Evolutionary conservation across 2,888 invertebrate species (phyloP).

Genomic region (Dolomedes plantarius): DNA sequence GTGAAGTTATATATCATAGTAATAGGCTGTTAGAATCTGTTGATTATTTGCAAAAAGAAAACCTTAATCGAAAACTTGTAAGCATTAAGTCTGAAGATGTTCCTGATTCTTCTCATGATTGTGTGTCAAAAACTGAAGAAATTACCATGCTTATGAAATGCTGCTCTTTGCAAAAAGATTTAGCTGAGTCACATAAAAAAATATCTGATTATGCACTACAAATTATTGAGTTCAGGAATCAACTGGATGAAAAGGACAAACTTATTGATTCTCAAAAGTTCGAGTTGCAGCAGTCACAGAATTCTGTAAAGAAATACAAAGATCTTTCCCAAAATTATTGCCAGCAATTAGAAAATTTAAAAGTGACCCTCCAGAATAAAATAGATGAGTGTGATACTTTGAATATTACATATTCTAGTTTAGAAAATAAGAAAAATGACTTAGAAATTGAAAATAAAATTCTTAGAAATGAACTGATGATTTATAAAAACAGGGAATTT

Average conservation of each 20-base stretch:
- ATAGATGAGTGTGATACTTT: conserved; percentile 45
- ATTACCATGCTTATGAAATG: conserved; percentile 9
- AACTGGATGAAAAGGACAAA: conserved; percentile 35
- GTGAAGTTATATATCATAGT: conserved; percentile 43
- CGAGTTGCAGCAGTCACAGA: conserved; percentile 18
- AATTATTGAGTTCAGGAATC: conserved; percentile 41
- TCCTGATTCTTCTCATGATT: background rate
- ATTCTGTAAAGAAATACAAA: background rate
- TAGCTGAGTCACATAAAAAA: conserved; percentile 40
- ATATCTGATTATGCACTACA: conserved; percentile 46
- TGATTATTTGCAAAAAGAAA: conserved; percentile 50
- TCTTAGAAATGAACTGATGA: background rate
- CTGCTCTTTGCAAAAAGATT: conserved; percentile 22
- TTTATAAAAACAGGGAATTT: background rate
- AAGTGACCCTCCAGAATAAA: conserved; percentile 35
- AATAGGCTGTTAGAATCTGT: conserved; percentile 55
- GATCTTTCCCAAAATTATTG: conserved; percentile 24
- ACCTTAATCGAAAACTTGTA: conserved; percentile 16
- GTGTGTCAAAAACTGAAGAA: conserved; percentile 8
- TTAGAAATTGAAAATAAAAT: conserved; percentile 45
- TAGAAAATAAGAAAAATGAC: conserved; percentile 40
- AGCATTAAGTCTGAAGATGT: background rate
- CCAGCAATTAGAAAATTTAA: conserved; percentile 21
- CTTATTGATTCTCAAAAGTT: conserved; percentile 2
- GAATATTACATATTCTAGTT: conserved; percentile 45